These are phyloP conservation scores for Epirrhoe tristata DNA, from an alignment of 2,888 invertebrate genomes.

Conservation along the genomic window DNA sequence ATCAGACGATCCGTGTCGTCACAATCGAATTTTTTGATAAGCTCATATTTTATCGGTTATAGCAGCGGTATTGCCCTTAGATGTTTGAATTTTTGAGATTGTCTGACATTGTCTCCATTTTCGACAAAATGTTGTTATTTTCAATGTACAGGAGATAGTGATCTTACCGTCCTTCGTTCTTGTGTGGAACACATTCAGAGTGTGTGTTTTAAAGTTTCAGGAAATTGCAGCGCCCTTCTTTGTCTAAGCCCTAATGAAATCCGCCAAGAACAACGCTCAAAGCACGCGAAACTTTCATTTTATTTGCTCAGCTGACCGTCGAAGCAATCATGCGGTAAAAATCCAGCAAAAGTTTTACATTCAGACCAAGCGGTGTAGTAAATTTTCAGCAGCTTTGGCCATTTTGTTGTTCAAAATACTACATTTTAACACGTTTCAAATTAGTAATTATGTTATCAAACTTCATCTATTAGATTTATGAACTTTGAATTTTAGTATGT, in stretches of 20 bases:
- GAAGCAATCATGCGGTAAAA: slow-evolving; percentile 51
- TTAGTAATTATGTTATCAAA: slow-evolving; percentile 34
- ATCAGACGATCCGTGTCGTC: no score
- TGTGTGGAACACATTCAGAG: background rate
- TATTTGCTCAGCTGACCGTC: slow-evolving; percentile 35
- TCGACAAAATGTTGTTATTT: no score
- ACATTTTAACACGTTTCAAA: slow-evolving; percentile 34
- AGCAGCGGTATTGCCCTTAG: no score
- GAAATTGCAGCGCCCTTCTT: slow-evolving; percentile 6
- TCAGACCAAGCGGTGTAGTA: slow-evolving; percentile 32
- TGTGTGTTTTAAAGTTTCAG: background rate
- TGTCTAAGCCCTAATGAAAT: background rate
- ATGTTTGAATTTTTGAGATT: no score
- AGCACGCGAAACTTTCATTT: slow-evolving; percentile 17
- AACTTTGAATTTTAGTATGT: slow-evolving; percentile 23
- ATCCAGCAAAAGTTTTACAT: slow-evolving; percentile 47
- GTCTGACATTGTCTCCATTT: no score
- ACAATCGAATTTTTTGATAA: no score
- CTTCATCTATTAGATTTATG: slow-evolving; percentile 32
- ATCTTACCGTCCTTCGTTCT: background rate
- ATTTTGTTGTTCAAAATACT: slow-evolving; percentile 42
- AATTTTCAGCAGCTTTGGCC: slow-evolving; percentile 39
- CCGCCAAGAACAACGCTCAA: slow-evolving; percentile 13
- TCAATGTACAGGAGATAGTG: no score
- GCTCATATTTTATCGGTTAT: no score